Percentiles rank a stretch among this genome's conserved stretches.
Conservation (phyloP, 2,113 vertebrate species). For the Colius striatus region DNA sequence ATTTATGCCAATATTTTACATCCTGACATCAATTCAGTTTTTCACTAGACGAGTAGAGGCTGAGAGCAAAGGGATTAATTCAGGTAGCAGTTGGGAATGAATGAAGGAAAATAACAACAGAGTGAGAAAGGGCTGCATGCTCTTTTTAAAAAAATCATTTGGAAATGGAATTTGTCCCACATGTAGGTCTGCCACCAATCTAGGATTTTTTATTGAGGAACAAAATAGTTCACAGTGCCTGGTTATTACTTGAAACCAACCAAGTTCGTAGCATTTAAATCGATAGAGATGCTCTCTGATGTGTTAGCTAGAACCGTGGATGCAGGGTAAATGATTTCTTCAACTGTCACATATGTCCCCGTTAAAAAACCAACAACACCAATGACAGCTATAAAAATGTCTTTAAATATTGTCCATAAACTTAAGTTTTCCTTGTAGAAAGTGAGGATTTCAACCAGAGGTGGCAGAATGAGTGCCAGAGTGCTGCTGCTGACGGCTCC, state of each 20-base stretch:
- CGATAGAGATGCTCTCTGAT: conserved; percentile 16
- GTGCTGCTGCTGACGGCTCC: conserved; percentile 89
- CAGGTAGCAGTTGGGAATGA: neutral
- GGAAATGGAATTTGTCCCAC: neutral
- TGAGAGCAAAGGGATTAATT: neutral
- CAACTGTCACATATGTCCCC: conserved; percentile 85
- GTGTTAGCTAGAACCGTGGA: neutral
- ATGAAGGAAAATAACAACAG: neutral
- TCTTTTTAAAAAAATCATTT: conserved; percentile 8
- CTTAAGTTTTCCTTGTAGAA: conserved; percentile 79
- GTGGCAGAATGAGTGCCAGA: conserved; percentile 85
- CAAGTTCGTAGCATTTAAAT: conserved; percentile 63
- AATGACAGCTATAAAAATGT: conserved; percentile 80
- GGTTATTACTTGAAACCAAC: conserved; percentile 56
- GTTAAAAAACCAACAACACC: conserved; percentile 86
- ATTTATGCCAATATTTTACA: neutral
- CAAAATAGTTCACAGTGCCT: neutral
- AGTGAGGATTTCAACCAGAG: conserved; percentile 86
- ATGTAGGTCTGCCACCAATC: neutral
- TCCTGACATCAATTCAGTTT: neutral
- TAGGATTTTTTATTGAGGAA: conserved; percentile 20
- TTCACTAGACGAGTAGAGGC: neutral
- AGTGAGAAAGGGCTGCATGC: neutral
- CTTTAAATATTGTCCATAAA: conserved; percentile 80
- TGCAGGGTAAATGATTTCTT: conserved; percentile 83